Conservation (phyloP, 2,888 invertebrate genomes). For the Criorhina ranunculi region DNA sequence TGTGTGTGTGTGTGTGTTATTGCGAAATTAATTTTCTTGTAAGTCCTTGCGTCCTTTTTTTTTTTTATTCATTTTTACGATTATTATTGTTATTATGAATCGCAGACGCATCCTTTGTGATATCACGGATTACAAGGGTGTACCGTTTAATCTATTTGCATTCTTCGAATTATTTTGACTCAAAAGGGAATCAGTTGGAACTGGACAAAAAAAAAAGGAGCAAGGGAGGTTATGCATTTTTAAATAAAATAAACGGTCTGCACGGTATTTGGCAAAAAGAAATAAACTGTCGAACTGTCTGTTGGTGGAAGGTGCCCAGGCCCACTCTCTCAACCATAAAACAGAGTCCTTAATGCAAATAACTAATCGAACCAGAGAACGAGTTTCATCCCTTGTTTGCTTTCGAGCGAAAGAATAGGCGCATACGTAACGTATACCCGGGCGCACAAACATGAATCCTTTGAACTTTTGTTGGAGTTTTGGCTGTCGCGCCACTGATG, state of each 20-base stretch:
- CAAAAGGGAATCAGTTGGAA: slow-evolving; percentile 23
- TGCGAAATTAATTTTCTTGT: slow-evolving; percentile 71
- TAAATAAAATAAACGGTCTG: slow-evolving; percentile 54
- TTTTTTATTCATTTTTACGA: slow-evolving; percentile 25
- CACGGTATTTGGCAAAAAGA: slow-evolving; percentile 41
- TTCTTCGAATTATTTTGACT: slow-evolving; percentile 71
- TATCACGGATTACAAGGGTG: slow-evolving; percentile 62
- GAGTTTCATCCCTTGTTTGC: slow-evolving; percentile 67
- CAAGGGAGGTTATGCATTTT: slow-evolving; percentile 66
- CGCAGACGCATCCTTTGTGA: slow-evolving; percentile 65
- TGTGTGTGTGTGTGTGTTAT: slow-evolving; percentile 21
- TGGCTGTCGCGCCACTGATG: slow-evolving; percentile 30
- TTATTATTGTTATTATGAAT: slow-evolving; percentile 70
- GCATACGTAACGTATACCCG: no score
- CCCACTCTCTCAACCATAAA: slow-evolving; percentile 3
- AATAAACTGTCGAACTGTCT: slow-evolving; percentile 9
- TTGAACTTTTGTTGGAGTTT: slow-evolving; percentile 67
- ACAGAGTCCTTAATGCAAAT: slow-evolving; percentile 60
- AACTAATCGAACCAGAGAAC: slow-evolving; percentile 59
- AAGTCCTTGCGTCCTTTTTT: slow-evolving; percentile 47
- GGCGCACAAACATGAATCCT: slow-evolving; percentile 48
- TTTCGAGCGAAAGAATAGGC: slow-evolving; percentile 3
- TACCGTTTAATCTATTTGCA: slow-evolving; percentile 76
- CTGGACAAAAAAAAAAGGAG: slow-evolving; percentile 3
- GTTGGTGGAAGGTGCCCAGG: background rate